phyloP scores from a whole-genome alignment of 2,113 vertebrate genomes.

The Phrynocephalus versicolor region DNA sequence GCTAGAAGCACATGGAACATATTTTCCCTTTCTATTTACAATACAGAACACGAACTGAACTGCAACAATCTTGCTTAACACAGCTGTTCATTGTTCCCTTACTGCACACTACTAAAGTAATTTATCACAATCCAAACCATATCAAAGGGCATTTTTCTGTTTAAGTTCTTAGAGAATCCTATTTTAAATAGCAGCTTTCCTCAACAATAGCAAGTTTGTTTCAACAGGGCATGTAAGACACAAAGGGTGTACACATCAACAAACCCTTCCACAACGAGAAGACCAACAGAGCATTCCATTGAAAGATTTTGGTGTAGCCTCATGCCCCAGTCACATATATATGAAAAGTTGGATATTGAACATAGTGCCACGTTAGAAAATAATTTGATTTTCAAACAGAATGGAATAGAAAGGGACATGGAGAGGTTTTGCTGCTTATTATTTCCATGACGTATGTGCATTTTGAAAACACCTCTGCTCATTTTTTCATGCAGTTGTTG shows the following conservation, averaged over 20 bases:
- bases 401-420: neutral
- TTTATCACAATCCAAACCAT: conserved; percentile 28
- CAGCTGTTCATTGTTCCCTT: conserved; percentile 38
- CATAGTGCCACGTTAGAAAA: neutral
- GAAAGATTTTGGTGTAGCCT: neutral
- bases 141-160: conserved; percentile 37
- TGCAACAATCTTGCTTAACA: conserved; percentile 6
- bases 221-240: neutral
- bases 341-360: too few relatives aligned
- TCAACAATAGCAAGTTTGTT: neutral
- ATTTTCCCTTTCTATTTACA: conserved; percentile 44
- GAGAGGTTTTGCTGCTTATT: neutral
- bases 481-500: too few relatives aligned
- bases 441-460: neutral
- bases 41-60: conserved; percentile 13
- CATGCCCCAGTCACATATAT: too few relatives aligned
- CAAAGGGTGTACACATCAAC: neutral
- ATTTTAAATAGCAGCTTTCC: conserved; percentile 5
- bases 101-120: conserved; percentile 24
- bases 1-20: neutral
- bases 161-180: conserved; percentile 18
- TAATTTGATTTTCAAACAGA: neutral
- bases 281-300: neutral
- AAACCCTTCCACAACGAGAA: neutral
- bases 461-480: conserved; percentile 31